Evolutionary conservation across 2,113 vertebrate species (phyloP), one percentile per base, ranked within the genome.

Genomic region (Clupea harengus): DNA sequence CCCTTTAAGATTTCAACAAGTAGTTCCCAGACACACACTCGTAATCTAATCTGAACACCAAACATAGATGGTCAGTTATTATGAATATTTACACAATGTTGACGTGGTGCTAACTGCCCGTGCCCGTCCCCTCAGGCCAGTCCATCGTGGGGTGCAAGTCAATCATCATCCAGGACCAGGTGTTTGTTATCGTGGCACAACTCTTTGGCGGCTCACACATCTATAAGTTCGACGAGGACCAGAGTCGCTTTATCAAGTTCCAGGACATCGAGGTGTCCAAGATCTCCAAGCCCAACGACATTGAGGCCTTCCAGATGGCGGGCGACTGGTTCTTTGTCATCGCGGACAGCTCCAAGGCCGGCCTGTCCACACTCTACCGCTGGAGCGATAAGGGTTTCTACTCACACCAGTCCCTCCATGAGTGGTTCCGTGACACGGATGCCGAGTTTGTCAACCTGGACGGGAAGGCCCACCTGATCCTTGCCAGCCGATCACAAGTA

Each of bases 341-440:
- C 8, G 98, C 97, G 0, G 98, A 99, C 91, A 99, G 98, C 92
- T 99, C 98, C 0, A 99, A 99, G 91, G 98, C 98, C 0, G 98
- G 98, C 15, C 94, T 99, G 89, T 99, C 98, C 0, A 99, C 98
- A 0, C 96, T 99, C 22, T 99, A 99, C 89, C 99, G 99, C 44
- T 99, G 98, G 98, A 98, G 97, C 81, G 96, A 96, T 92, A 99
- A 98, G 89, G 98, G 98, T 0, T 99, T 99, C 92, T 99, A 99
- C 88, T 98, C 97, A 0, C 97, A 98, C 91, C 97, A 99, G 91
- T 98, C 97, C 0, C 92, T 99, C 88, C 98, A 99, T 0, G 97
- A 99, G 92, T 99, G 98, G 98, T 99, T 98, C 93, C 95, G 98
- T 10, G 98, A 99, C 94, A 99, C 97, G 0, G 98, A 99, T 22